Base-by-base conservation (phyloP, 2,797 vertebrate genomes). In the Enteromius afrohamiltoni region DNA sequence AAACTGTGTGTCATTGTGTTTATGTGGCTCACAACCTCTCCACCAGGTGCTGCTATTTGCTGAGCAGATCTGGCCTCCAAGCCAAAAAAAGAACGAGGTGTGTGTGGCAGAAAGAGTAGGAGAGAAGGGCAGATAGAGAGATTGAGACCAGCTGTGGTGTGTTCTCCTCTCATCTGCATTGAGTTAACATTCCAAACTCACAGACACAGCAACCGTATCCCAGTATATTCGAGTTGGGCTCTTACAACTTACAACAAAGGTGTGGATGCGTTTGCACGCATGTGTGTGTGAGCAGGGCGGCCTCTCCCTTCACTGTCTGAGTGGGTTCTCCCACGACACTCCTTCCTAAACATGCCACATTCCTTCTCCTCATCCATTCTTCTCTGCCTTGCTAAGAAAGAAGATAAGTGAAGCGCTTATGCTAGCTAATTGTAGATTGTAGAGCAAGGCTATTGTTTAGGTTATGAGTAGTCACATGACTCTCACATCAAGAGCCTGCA, bases 171-270 rank as follows among this genome's bases (percentile, higher is more conserved):
- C 93, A 94, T 94, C 93, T 94, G 93, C 91, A 92, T 84, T 21
- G 82, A 80, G 89, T 93, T 94, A 94, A 93, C 92, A 93, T 94
- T 93, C 93, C 92, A 88, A 47, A 64, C 85, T 88, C 75, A 53
- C 58, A 47, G 85, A 88, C 83, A 87, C 83, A 37, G 85, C 85
- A 83, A 88, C 82, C 76, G 34, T 51, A 75, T 45, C 81, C n/a
- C 70, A 55, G 81, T 85, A 75, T 42, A 83, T 37, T 65, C 68
- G 17, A 80, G 75, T 77, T 69, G 53, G 69, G 23, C 82, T 84
- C 34, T 82, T 85, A 83, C 84, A 77, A 26, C 65, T 51, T 75
- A 16, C 73, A 58, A 49, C 55, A 29, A 68, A 80, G 71, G 70
- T 69, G 53, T 70, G 60, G 68, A 55, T 55, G 60, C 73, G 69